Conservation (phyloP, 1,140 invertebrate species). For the Tetramorium alpestre region DNA sequence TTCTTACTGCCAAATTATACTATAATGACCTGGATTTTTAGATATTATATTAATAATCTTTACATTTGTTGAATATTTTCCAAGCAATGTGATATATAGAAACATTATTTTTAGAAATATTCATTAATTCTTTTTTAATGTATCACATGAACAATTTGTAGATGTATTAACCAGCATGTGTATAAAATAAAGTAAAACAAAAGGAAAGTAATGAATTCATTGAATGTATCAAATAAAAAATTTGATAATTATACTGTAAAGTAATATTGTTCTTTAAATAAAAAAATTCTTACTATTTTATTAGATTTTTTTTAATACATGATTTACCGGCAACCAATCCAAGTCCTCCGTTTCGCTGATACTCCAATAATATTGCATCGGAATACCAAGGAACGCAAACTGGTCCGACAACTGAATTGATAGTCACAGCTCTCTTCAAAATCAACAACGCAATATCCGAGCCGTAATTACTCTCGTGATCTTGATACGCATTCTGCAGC, state of each 20-base stretch:
- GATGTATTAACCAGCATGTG: neutral
- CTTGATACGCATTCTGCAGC: conserved; percentile 81
- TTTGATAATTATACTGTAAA: neutral
- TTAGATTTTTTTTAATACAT: neutral
- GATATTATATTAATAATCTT: neutral
- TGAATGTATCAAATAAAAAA: neutral
- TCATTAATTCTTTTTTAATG: neutral
- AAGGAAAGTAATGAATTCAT: neutral
- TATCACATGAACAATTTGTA: neutral
- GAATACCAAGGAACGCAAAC: conserved; percentile 82
- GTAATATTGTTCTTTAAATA: neutral
- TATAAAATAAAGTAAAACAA: neutral
- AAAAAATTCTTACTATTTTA: neutral
- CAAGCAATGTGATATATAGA: neutral
- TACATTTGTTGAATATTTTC: neutral
- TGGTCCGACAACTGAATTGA: conserved; percentile 77
- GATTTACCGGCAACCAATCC: conserved; percentile 78
- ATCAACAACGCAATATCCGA: conserved; percentile 84
- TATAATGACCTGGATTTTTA: neutral
- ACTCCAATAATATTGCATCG: conserved; percentile 58
- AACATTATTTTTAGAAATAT: neutral
- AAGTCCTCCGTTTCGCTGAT: conserved; percentile 70
- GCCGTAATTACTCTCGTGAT: conserved; percentile 83
- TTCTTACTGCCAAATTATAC: neutral
- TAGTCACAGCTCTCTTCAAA: conserved; percentile 73